Conservation (phyloP, 2,888 invertebrate species). For the Nemapogon koenigi region DNA sequence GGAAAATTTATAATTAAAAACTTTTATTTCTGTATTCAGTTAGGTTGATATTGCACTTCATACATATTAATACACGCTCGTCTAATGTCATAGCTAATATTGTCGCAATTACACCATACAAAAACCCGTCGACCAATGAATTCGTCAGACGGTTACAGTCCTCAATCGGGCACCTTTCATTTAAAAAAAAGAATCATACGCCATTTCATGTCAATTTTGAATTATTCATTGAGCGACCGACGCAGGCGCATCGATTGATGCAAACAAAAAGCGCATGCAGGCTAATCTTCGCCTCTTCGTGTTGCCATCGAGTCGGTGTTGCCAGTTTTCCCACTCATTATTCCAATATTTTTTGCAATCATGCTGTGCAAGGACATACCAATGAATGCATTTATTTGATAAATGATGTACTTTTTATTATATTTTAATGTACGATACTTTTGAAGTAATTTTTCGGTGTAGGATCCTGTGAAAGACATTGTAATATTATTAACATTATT, state of each 20-base stretch:
- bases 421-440: constrained; percentile 17
- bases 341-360: constrained; percentile 61
- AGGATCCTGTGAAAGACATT: too few species aligned
- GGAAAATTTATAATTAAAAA: too few species aligned
- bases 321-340: constrained; percentile 54
- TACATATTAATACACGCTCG: not conserved
- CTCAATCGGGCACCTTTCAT: constrained; percentile 66
- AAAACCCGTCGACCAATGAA: constrained; percentile 63
- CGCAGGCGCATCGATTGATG: constrained; percentile 65
- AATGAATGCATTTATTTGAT: constrained; percentile 59
- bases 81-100: constrained; percentile 29
- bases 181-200: constrained; percentile 63
- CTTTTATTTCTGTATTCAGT: too few species aligned
- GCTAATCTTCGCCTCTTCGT: constrained; percentile 62
- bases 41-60: not conserved
- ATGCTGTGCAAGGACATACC: constrained; percentile 59
- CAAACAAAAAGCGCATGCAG: constrained; percentile 60
- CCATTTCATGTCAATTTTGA: constrained; percentile 66
- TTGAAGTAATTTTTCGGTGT: constrained; percentile 42
- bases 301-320: constrained; percentile 34
- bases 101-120: constrained; percentile 53
- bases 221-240: constrained; percentile 65
- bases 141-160: constrained; percentile 65
- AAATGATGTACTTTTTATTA: constrained; percentile 48
- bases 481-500: too few species aligned